Conservation (phyloP, 2,888 invertebrate species). For the Patella pellucida region DNA sequence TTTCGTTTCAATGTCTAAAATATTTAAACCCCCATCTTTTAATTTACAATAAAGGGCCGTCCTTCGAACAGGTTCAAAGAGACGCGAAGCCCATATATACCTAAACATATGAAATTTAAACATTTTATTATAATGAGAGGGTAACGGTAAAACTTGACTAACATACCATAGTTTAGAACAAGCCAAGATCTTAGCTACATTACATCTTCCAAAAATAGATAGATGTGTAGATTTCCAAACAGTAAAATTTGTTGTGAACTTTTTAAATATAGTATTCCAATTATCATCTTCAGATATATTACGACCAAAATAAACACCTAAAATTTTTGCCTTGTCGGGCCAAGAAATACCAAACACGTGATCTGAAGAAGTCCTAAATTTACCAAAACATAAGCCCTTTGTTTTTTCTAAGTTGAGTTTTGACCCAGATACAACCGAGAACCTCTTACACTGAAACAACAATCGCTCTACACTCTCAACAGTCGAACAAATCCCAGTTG, state of each 20-base stretch:
- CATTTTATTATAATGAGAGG: neutral
- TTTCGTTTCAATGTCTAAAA: slow-evolving; percentile 24
- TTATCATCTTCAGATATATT: slow-evolving; percentile 28
- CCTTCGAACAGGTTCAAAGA: slow-evolving; percentile 15
- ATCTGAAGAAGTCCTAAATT: neutral
- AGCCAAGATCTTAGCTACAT: neutral
- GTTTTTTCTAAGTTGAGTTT: slow-evolving; percentile 22
- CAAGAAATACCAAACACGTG: neutral
- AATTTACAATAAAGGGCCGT: slow-evolving; percentile 24
- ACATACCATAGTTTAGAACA: neutral
- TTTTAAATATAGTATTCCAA: slow-evolving; percentile 29
- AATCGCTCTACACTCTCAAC: neutral
- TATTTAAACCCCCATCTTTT: slow-evolving; percentile 27
- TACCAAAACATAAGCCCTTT: neutral
- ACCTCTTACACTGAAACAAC: neutral
- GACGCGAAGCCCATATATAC: neutral
- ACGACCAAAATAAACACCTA: slow-evolving; percentile 26
- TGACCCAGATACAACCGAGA: slow-evolving; percentile 12
- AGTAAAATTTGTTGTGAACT: slow-evolving; percentile 29
- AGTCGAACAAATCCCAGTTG: neutral
- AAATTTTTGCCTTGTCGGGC: slow-evolving; percentile 1
- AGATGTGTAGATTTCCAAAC: slow-evolving; percentile 11
- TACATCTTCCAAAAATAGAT: neutral
- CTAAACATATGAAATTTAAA: slow-evolving; percentile 7
- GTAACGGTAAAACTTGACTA: neutral